Percentiles rank a stretch among this genome's conserved stretches.
Evolutionary conservation across 2,888 invertebrate species (phyloP).

Genomic region (Axea sp.): DNA sequence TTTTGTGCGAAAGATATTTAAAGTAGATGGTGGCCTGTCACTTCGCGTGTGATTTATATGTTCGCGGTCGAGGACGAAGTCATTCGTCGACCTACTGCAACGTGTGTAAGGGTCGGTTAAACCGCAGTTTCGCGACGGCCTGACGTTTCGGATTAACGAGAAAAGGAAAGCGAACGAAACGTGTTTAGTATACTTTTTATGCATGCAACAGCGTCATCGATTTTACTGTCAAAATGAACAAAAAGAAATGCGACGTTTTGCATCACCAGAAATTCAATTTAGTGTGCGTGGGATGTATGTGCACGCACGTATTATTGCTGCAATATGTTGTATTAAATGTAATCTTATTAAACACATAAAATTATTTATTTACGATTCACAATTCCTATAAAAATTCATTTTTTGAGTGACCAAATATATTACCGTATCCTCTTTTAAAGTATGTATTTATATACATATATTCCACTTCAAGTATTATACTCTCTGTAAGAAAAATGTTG

Average conservation of each 20-base stretch:
- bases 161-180: conserved; percentile 53
- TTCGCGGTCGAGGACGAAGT: conserved; percentile 68
- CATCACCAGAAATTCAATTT: not conserved
- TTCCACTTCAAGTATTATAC: too few species aligned
- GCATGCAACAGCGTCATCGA: conserved; percentile 49
- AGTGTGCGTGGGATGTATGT: conserved; percentile 5
- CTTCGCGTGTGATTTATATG: conserved; percentile 69
- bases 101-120: conserved; percentile 45
- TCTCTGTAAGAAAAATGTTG: too few species aligned
- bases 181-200: conserved; percentile 51
- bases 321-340: too few species aligned
- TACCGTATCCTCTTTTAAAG: too few species aligned
- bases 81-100: conserved; percentile 63
- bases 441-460: too few species aligned
- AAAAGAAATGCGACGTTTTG: conserved; percentile 33
- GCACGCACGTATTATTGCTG: too few species aligned
- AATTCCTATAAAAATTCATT: too few species aligned
- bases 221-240: conserved; percentile 37
- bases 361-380: too few species aligned
- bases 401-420: too few species aligned
- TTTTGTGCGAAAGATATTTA: conserved; percentile 67
- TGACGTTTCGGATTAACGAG: conserved; percentile 57
- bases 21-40: conserved; percentile 69
- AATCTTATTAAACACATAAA: too few species aligned
- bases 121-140: conserved; percentile 43